Percentiles rank a stretch among this genome's conserved stretches.
Conservation (phyloP, 1,140 invertebrate species). For the Leptoteleia sp. region DNA sequence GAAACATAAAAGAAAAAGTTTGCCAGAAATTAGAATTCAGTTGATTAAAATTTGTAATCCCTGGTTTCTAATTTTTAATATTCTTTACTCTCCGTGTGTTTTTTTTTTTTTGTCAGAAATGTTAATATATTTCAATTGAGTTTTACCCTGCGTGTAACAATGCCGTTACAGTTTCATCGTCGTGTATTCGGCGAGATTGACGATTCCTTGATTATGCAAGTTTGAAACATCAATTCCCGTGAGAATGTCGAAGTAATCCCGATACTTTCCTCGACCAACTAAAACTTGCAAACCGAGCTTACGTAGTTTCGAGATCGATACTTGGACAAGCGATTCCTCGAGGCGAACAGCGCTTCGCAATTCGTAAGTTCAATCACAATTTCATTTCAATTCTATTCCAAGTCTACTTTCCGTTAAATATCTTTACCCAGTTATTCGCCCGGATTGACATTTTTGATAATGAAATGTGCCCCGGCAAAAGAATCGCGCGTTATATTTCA, state of each 20-base stretch:
- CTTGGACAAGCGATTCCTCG: constrained; percentile 48
- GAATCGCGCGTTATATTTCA: constrained; percentile 5
- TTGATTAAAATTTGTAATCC: too few relatives aligned
- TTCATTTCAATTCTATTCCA: constrained; percentile 48
- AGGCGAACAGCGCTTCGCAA: constrained; percentile 52
- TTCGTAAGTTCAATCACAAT: constrained; percentile 48
- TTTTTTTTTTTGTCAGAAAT: too few relatives aligned
- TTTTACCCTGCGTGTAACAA: too few relatives aligned
- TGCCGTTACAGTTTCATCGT: constrained; percentile 3
- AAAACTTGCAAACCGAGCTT: constrained; percentile 51
- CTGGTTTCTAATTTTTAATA: too few relatives aligned
- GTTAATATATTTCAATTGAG: too few relatives aligned
- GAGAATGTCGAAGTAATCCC: constrained; percentile 49
- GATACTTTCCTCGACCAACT: constrained; percentile 42
- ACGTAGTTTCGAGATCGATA: constrained; percentile 53
- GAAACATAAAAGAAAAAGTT: too few relatives aligned
- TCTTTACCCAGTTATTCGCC: constrained; percentile 5
- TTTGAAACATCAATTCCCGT: constrained; percentile 39
- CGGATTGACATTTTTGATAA: constrained; percentile 28
- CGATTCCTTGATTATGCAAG: constrained; percentile 48
- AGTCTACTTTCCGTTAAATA: constrained; percentile 34
- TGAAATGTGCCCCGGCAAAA: constrained; percentile 13
- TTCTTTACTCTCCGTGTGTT: too few relatives aligned
- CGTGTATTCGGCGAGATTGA: constrained; percentile 22
- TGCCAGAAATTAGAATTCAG: too few relatives aligned